Evolutionary conservation across 35 echinoderm and acorn worm species (phyloP).

Genomic region (Acanthaster planci): DNA sequence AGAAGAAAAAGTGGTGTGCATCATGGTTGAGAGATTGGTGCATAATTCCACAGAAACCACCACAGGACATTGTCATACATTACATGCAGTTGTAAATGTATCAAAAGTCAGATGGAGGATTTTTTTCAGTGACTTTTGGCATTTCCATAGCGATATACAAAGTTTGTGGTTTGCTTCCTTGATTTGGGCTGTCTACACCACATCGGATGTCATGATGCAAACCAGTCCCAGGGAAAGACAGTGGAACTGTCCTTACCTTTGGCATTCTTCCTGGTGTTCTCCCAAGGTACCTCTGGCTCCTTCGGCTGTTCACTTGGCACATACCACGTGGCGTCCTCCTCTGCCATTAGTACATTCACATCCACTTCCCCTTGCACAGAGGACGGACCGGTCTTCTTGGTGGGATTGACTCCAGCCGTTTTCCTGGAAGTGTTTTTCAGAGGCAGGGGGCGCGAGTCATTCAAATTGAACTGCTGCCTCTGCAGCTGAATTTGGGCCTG

Average conservation of each 20-base stretch:
- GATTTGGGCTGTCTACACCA: slow-evolving; percentile 3
- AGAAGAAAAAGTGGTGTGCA: neutral
- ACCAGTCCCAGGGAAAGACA: slow-evolving; percentile 36
- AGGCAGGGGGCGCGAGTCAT: slow-evolving; percentile 55
- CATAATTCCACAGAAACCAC: neutral
- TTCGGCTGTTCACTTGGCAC: slow-evolving; percentile 63
- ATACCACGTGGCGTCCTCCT: slow-evolving; percentile 71
- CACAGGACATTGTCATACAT: neutral
- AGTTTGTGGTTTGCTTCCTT: neutral
- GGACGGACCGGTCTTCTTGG: slow-evolving; percentile 29
- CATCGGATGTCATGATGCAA: slow-evolving; percentile 12
- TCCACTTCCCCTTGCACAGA: slow-evolving; percentile 50
- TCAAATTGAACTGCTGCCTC: slow-evolving; percentile 93
- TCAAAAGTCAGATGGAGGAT: neutral
- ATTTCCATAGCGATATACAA: neutral
- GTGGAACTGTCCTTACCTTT: slow-evolving; percentile 37
- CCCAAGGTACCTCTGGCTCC: slow-evolving; percentile 59
- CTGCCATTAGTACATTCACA: slow-evolving; percentile 66
- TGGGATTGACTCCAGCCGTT: neutral
- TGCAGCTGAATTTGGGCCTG: slow-evolving; percentile 96
- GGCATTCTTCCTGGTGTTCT: slow-evolving; percentile 40
- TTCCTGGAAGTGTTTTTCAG: slow-evolving; percentile 19
- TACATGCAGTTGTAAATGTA: neutral
- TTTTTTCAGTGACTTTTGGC: neutral
- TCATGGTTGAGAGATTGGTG: neutral